Conservation (phyloP, 2,797 vertebrate genomes). For the Pseudopleuronectes americanus region DNA sequence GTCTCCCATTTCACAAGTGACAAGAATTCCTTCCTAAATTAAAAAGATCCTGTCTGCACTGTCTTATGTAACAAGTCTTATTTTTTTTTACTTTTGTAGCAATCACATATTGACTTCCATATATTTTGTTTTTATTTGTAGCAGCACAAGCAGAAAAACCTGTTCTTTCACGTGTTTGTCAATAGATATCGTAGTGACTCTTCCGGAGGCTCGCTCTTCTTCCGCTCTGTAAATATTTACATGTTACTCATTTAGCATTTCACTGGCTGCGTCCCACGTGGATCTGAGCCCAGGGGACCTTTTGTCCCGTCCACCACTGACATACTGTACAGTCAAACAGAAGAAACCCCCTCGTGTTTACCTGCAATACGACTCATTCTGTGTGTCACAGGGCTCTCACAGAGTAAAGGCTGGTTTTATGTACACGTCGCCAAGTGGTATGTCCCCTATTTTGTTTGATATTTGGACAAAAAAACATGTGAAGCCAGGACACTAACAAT, state of each 20-base stretch:
- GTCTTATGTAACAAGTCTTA: neutral
- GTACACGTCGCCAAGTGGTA: too few species aligned
- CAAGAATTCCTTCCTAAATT: neutral
- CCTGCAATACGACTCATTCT: slow-evolving; percentile 1
- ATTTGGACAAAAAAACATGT: slow-evolving; percentile 13
- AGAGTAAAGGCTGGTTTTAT: neutral
- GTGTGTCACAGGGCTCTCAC: neutral
- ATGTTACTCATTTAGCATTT: slow-evolving; percentile 51
- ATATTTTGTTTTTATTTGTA: too few species aligned
- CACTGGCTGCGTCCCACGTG: slow-evolving; percentile 30
- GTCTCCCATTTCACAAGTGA: slow-evolving; percentile 33
- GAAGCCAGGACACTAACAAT: neutral
- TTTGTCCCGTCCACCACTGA: slow-evolving; percentile 50
- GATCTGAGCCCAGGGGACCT: slow-evolving; percentile 53
- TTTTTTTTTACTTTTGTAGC: neutral
- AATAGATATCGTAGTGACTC: slow-evolving; percentile 19
- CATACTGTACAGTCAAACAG: slow-evolving; percentile 13
- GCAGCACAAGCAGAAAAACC: slow-evolving; percentile 15
- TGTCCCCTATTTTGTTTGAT: slow-evolving; percentile 6
- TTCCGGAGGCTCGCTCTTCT: slow-evolving; percentile 37
- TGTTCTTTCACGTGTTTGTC: slow-evolving; percentile 29
- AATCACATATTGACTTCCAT: neutral
- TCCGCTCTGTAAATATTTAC: slow-evolving; percentile 74
- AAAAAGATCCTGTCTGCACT: neutral
- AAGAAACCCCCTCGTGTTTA: slow-evolving; percentile 7